Percentiles rank a stretch among this genome's conserved stretches.
Evolutionary conservation across 2,113 vertebrate species (phyloP).

Genomic region (Chitala chitala): DNA sequence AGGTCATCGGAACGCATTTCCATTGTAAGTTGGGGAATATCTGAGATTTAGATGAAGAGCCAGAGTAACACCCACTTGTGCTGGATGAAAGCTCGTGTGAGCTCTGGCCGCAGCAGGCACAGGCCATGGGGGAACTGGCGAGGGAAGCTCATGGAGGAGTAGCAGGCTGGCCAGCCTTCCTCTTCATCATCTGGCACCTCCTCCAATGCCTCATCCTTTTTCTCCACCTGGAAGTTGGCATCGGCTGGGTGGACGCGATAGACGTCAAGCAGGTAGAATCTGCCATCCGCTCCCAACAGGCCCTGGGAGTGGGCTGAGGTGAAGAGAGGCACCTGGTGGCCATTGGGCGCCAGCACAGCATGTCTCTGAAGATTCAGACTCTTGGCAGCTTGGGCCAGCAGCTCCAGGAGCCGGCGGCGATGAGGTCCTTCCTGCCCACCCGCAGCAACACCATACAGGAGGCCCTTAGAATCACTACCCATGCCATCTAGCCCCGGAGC

Average conservation of each 20-base stretch:
- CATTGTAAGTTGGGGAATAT: too few species aligned
- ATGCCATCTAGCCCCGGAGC: slow-evolving; percentile 66
- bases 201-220: slow-evolving; percentile 32
- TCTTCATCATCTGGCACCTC: slow-evolving; percentile 21
- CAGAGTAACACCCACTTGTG: slow-evolving; percentile 59
- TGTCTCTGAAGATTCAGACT: slow-evolving; percentile 60
- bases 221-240: slow-evolving; percentile 57
- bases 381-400: slow-evolving; percentile 62
- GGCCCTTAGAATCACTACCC: slow-evolving; percentile 51
- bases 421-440: slow-evolving; percentile 58
- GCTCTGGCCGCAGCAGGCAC: slow-evolving; percentile 65
- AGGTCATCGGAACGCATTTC: too few species aligned
- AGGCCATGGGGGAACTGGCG: slow-evolving; percentile 56
- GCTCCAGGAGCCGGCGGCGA: slow-evolving; percentile 54
- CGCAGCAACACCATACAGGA: slow-evolving; percentile 64
- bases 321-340: slow-evolving; percentile 59
- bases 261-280: slow-evolving; percentile 70
- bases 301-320: slow-evolving; percentile 69
- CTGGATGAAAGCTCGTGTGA: slow-evolving; percentile 62
- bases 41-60: slow-evolving; percentile 4
- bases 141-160: slow-evolving; percentile 48
- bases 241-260: slow-evolving; percentile 66
- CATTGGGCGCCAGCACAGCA: slow-evolving; percentile 47
- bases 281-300: slow-evolving; percentile 67
- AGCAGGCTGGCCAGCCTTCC: slow-evolving; percentile 48